These are phyloP conservation scores for Drosophila fungiperda DNA, from an alignment of 2,888 invertebrate species.

Conservation along the genomic window DNA sequence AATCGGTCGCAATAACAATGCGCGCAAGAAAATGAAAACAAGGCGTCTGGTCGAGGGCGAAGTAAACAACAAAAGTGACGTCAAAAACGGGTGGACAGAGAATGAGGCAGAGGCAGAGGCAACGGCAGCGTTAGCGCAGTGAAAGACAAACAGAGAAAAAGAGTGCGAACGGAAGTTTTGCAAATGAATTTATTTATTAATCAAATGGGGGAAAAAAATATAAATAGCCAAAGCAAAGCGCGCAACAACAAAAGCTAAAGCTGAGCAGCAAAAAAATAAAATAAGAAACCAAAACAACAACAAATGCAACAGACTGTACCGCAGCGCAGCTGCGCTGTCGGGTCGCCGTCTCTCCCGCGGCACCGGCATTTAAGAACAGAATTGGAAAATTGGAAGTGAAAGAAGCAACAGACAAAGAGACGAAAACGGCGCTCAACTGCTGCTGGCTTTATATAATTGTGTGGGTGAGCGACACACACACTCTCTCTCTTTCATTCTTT, in stretches of 20 bases:
- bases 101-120: conserved; percentile 5
- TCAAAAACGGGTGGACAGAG: conserved; percentile 60
- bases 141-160: conserved; percentile 12
- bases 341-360: conserved; percentile 17
- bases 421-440: conserved; percentile 18
- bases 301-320: conserved; percentile 69
- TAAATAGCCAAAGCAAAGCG: conserved; percentile 51
- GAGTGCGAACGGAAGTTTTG: conserved; percentile 57
- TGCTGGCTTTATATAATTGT: conserved; percentile 23
- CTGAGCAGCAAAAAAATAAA: conserved; percentile 26
- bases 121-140: conserved; percentile 6
- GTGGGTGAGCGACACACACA: conserved; percentile 39
- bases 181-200: conserved; percentile 73
- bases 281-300: conserved; percentile 61
- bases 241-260: conserved; percentile 48
- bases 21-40: conserved; percentile 71
- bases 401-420: conserved; percentile 66
- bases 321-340: conserved; percentile 44
- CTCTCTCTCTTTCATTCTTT: conserved; percentile 7
- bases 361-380: conserved; percentile 44
- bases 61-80: conserved; percentile 82
- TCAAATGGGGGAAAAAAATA: conserved; percentile 62
- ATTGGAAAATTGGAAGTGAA: conserved; percentile 70
- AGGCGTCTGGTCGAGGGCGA: conserved; percentile 42
- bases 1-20: conserved; percentile 48